Conservation (phyloP, 2,797 vertebrate genomes). For the Danio aesculapii region DNA sequence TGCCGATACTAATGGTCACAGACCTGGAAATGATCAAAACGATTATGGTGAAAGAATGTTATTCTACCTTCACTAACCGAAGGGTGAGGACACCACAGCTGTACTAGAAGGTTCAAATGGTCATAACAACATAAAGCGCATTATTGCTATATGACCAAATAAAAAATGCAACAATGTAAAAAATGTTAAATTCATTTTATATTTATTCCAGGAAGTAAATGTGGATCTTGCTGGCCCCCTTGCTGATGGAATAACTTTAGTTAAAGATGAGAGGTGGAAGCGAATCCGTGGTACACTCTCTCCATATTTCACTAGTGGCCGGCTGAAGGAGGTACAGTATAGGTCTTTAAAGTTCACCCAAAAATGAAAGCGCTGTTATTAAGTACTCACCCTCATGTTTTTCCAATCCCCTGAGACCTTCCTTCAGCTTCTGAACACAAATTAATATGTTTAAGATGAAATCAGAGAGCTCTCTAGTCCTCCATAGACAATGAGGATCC, state of each 20-base stretch:
- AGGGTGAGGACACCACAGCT: constrained; percentile 68
- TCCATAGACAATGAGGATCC: no score
- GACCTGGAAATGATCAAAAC: constrained; percentile 78
- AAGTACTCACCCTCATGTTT: no score
- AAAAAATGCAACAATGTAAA: no score
- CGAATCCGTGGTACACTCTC: constrained; percentile 79
- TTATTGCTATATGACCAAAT: no score
- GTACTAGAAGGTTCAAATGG: not conserved
- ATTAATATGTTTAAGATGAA: not conserved
- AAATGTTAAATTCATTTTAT: not conserved
- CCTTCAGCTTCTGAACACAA: not conserved
- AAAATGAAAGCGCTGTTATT: no score
- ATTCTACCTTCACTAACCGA: constrained; percentile 78
- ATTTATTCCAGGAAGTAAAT: constrained; percentile 50
- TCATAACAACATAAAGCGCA: no score
- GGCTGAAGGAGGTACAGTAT: constrained; percentile 79
- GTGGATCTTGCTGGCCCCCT: constrained; percentile 61
- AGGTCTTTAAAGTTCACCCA: no score
- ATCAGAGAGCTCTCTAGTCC: no score
- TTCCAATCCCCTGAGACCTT: no score
- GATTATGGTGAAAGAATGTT: constrained; percentile 80
- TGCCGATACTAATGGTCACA: constrained; percentile 68
- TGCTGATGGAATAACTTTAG: constrained; percentile 57
- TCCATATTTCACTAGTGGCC: constrained; percentile 83
- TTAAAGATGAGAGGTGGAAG: constrained; percentile 82